These are phyloP conservation scores for Dicyrtomina minuta DNA, from an alignment of 2,888 invertebrate genomes.

Conservation along the genomic window DNA sequence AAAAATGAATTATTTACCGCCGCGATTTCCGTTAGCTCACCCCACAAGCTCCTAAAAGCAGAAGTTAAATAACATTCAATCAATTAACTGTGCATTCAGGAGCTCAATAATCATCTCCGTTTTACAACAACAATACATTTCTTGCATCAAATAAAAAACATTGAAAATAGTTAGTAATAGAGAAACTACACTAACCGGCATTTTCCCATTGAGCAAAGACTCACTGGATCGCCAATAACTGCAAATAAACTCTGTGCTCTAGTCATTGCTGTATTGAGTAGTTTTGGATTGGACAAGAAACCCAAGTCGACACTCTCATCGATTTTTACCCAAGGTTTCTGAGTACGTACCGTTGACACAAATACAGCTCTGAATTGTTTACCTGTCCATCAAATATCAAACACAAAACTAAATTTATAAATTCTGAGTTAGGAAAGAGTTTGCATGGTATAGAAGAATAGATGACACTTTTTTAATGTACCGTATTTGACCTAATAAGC, in stretches of 20 bases:
- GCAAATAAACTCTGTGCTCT: constrained; percentile 78
- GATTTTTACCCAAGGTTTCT: constrained; percentile 54
- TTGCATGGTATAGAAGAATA: too few species aligned
- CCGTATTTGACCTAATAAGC: too few species aligned
- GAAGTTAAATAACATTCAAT: too few species aligned
- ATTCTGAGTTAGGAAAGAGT: neutral
- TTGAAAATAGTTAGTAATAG: too few species aligned
- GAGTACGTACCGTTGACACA: constrained; percentile 74
- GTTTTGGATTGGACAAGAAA: constrained; percentile 75
- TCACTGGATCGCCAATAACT: constrained; percentile 80
- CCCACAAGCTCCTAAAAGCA: constrained; percentile 69
- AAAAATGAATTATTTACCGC: constrained; percentile 69
- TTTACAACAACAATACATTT: neutral
- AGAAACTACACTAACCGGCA: constrained; percentile 63
- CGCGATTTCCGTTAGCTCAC: constrained; percentile 71
- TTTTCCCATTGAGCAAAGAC: constrained; percentile 74
- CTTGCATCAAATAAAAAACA: constrained; percentile 6
- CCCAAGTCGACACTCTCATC: constrained; percentile 70
- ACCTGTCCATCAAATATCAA: constrained; percentile 56
- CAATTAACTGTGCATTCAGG: too few species aligned
- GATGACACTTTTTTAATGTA: too few species aligned
- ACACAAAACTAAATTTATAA: constrained; percentile 35
- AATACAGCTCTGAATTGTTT: constrained; percentile 82
- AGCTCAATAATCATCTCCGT: too few species aligned
- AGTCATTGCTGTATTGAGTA: constrained; percentile 78